phyloP scores from a whole-genome alignment of 2,113 vertebrate species.

The Trichomycterus rosablanca region DNA sequence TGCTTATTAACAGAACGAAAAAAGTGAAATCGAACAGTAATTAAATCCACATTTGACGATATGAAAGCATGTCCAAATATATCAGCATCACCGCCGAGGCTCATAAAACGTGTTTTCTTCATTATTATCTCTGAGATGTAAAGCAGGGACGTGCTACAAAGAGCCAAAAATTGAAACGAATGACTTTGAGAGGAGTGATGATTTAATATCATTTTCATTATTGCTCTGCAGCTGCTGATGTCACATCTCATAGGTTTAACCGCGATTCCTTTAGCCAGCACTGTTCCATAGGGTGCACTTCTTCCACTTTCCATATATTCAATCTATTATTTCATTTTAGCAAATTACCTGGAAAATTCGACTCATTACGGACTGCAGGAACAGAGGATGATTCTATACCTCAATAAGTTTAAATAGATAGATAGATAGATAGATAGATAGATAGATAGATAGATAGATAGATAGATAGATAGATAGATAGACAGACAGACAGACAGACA shows the following conservation, averaged over 20 bases:
- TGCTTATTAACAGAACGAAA: conserved; percentile 28
- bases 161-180: background rate
- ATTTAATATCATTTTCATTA: conserved; percentile 15
- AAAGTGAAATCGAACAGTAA: conserved; percentile 35
- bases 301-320: background rate
- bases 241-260: conserved; percentile 16
- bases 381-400: background rate
- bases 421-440: background rate
- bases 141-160: conserved; percentile 22
- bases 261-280: background rate
- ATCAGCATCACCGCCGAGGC: conserved; percentile 20
- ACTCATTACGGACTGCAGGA: background rate
- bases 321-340: conserved; percentile 1
- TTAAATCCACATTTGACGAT: conserved; percentile 36
- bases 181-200: background rate
- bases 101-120: conserved; percentile 22
- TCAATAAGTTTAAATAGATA: background rate
- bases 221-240: conserved; percentile 15
- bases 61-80: conserved; percentile 39
- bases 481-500: too few relatives aligned
- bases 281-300: background rate
- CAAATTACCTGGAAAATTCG: background rate
- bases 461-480: too few relatives aligned
- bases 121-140: conserved; percentile 29
- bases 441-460: too few relatives aligned